Evolutionary conservation across 2,888 invertebrate genomes (phyloP).

Genomic region (Drosophila mayaguana): DNA sequence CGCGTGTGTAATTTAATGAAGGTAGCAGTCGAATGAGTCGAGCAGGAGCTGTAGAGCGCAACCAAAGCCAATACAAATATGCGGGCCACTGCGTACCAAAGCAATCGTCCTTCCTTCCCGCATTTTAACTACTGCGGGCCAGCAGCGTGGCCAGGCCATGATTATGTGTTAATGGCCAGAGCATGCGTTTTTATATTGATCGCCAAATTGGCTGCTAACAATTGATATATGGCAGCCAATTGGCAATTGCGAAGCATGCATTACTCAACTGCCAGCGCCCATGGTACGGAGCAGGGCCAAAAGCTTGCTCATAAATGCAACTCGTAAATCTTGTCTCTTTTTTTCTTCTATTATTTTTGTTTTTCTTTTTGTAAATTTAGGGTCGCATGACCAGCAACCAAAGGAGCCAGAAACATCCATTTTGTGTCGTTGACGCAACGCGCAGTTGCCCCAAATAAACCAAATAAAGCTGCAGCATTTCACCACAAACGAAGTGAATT

Average conservation of each 20-base stretch:
- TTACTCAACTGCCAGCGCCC: constrained; percentile 49
- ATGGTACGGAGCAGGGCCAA: constrained; percentile 18
- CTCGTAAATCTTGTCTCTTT: constrained; percentile 68
- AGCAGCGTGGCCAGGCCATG: neutral
- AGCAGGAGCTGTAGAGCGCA: constrained; percentile 13
- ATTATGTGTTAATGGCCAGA: constrained; percentile 25
- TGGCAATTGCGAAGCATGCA: constrained; percentile 68
- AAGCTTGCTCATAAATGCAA: constrained; percentile 67
- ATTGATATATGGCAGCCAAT: constrained; percentile 64
- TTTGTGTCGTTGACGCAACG: constrained; percentile 44
- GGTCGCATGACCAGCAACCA: constrained; percentile 45
- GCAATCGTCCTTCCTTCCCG: constrained; percentile 19
- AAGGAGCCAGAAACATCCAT: constrained; percentile 43
- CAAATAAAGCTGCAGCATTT: constrained; percentile 28
- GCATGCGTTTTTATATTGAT: constrained; percentile 68
- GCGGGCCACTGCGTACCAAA: constrained; percentile 40
- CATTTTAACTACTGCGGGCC: constrained; percentile 35
- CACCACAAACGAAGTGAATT: constrained; percentile 3
- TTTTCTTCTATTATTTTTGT: constrained; percentile 6
- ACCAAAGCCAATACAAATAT: constrained; percentile 50
- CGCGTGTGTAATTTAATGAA: constrained; percentile 60
- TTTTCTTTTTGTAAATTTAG: neutral
- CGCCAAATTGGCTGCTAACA: constrained; percentile 76
- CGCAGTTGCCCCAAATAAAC: constrained; percentile 31
- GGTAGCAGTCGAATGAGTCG: constrained; percentile 33